Base-by-base conservation (phyloP, 2,797 vertebrate species). In the Crocidura indochinensis region DNA sequence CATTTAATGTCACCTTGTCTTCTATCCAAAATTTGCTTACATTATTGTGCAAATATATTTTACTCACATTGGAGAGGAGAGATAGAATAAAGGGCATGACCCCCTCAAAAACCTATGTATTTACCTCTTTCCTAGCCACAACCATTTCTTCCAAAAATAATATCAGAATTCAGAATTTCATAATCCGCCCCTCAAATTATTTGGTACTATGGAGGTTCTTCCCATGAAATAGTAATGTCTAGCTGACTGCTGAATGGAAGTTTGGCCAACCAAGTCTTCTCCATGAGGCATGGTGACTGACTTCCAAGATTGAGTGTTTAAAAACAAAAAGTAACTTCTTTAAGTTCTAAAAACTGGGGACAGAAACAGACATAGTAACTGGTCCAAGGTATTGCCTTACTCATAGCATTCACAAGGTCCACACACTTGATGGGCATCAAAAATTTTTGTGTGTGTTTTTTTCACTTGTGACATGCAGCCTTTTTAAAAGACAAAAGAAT, bases 301-400 rank as follows among this genome's bases (percentile, higher is more conserved):
- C 62, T 79, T 93, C 87, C 88, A 93, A 86, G 29, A 84, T 56
- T 24, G 17, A 93, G 10, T n/a, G 27, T 78, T 94, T 60, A 78
- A 51, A 95, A 94, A 75, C 46, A 73, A 49, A 72, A 92, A 65
- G 84, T 5, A 68, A 69, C 74, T 93, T 67, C 67, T 74, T 94
- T 60, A 60, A 11, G 62, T 46, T 85, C 62, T 31, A 27, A 49
- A 74, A 72, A 65, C 47, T 83, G 22, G 78, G 92, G 78, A 65
- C 77, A 92, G 88, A 89, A 94, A 44, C 6, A 94, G 81, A 29
- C 77, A 87, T 10, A 84, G 46, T 38, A 53, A 78, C 87, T 31
- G 38, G 73, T 72, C 51, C 44, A 88, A 7, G 74, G 51, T 31
- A 83, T 69, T 81, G 77, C 84, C 29, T 81, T n/a, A 72, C 38